These are phyloP conservation scores for Rachycentron canadum DNA, from an alignment of 2,797 vertebrate species.

Conservation along the genomic window DNA sequence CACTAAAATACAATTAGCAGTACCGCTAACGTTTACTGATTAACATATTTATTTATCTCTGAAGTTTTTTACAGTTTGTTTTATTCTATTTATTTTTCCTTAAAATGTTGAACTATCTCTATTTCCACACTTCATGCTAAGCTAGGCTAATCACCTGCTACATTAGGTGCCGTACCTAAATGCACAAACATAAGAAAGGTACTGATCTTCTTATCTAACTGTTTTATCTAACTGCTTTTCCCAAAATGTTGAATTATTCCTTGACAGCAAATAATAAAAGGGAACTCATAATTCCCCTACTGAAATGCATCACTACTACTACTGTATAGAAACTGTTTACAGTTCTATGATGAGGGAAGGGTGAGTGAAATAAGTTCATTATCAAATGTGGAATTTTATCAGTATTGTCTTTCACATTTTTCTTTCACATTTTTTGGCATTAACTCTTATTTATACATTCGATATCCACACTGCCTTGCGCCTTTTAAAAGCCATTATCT, in stretches of 20 bases:
- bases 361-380: slow-evolving; percentile 27
- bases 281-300: slow-evolving; percentile 47
- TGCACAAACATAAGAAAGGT: slow-evolving; percentile 11
- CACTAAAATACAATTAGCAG: background rate
- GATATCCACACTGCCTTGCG: slow-evolving; percentile 34
- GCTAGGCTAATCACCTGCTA: slow-evolving; percentile 6
- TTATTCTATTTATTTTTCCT: background rate
- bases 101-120: background rate
- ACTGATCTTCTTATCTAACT: background rate
- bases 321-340: slow-evolving; percentile 3
- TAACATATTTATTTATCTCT: background rate
- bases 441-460: slow-evolving; percentile 78
- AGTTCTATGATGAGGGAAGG: slow-evolving; percentile 27
- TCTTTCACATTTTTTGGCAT: slow-evolving; percentile 80
- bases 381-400: slow-evolving; percentile 45
- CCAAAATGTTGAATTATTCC: slow-evolving; percentile 33
- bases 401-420: slow-evolving; percentile 77
- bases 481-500: slow-evolving; percentile 24
- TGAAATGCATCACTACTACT: slow-evolving; percentile 7
- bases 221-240: background rate
- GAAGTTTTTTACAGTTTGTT: background rate
- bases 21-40: background rate
- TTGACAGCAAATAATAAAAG: slow-evolving; percentile 12
- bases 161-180: background rate
- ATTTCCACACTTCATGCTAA: slow-evolving; percentile 4